Evolutionary conservation across 2,888 invertebrate genomes (phyloP), one percentile per base, ranked within the genome.

Genomic region (Philaethria dido): DNA sequence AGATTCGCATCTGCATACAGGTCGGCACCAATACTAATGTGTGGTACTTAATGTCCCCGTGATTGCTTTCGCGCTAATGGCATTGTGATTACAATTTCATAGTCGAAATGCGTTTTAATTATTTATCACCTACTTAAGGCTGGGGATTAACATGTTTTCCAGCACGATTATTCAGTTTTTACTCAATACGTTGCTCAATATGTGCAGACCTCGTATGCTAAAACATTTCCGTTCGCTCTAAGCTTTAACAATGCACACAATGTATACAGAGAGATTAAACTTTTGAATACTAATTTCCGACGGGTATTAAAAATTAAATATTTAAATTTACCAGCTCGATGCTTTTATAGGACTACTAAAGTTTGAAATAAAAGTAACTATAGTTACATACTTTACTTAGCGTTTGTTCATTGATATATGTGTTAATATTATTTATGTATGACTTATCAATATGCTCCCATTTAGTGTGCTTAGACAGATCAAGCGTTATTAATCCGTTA

Each of bases 1-100:
- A 63, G 68, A 48, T 66, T 65, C 63, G 18, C 69, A 69, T 67
- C 52, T 68, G 64, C 64, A 66, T 66, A 57, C 62, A 59, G 66
- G 47, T 69, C 57, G 64, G 55, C 57, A 18, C 20, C 52, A 11
- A 64, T 66, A 66, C 66, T 66, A 64, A 64, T 57, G 61, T 66
- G 57, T 62, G 54, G 61, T 63, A 66, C 44, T 57, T 66, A 63
- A 66, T 66, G 36, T 61, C 64, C 57, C 44, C 36, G 64, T 66
- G 48, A 69, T 69, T 61, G 64, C 63, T 48, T 61, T 50, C 33
- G 13, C 54, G 60, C 54, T 68, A 68, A 68, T 68, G 54, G 52
- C 52, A 54, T 64, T 60, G 47, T 64, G 47, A 64, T 68, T 54
- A 62, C 55, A 48, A 62, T 62, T 66, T 66, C 62, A 62, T 29